These are phyloP conservation scores for Exephanes ischioxanthus DNA, from an alignment of 2,888 invertebrate species.

Conservation along the genomic window DNA sequence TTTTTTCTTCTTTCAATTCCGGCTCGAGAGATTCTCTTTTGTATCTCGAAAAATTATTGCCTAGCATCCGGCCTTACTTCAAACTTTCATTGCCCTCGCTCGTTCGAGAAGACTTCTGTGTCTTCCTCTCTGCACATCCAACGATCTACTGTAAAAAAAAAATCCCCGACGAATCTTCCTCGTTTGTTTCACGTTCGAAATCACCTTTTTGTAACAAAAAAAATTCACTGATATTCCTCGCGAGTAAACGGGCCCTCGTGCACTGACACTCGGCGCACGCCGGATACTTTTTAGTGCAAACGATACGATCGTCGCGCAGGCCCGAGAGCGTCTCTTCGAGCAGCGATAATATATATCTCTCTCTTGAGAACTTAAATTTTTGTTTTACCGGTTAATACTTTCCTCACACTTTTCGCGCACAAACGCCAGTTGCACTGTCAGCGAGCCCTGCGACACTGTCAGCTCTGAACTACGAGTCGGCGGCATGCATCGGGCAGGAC, in stretches of 20 bases:
- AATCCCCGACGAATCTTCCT: not conserved
- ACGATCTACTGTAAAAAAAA: not conserved
- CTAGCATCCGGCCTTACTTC: conserved; percentile 6
- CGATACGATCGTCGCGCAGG: not conserved
- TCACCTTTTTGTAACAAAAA: conserved; percentile 8
- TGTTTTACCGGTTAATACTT: not conserved
- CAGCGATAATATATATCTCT: not conserved
- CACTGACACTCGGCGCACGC: conserved; percentile 45
- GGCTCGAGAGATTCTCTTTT: not conserved
- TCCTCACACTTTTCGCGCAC: conserved; percentile 35
- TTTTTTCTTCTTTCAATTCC: not conserved
- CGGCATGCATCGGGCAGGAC: conserved; percentile 57
- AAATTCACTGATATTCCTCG: conserved; percentile 65
- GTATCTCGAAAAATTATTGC: not conserved
- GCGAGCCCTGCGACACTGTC: conserved; percentile 67
- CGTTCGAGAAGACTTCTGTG: not conserved
- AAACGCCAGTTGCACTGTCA: conserved; percentile 56
- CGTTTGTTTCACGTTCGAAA: conserved; percentile 27
- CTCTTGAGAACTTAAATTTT: not conserved
- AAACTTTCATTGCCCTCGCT: conserved; percentile 1
- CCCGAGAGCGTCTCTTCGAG: not conserved
- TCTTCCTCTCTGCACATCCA: not conserved
- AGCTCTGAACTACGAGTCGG: conserved; percentile 60
- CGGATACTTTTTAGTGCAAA: not conserved
- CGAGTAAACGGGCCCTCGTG: conserved; percentile 16